Conservation (phyloP, 2,888 invertebrate species). For the Suillia variegata region DNA sequence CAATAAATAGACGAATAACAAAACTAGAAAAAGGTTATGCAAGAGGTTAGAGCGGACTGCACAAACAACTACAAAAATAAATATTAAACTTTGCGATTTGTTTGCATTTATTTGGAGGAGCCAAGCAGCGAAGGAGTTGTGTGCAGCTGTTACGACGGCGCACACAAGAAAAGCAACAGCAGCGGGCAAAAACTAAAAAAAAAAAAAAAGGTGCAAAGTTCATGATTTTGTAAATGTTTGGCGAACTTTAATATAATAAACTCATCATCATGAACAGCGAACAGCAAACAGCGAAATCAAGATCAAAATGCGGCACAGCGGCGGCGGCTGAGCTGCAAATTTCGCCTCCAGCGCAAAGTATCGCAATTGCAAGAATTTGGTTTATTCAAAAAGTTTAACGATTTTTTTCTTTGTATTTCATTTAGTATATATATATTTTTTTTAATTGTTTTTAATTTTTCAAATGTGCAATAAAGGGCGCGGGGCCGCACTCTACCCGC, state of each 20-base stretch:
- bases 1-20: too few species aligned
- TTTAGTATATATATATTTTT: too few species aligned
- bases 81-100: not conserved
- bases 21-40: not conserved
- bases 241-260: constrained; percentile 38
- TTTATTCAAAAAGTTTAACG: too few species aligned
- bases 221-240: constrained; percentile 25
- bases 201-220: constrained; percentile 32
- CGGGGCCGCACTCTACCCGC: constrained; percentile 51
- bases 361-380: not conserved
- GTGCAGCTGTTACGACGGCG: constrained; percentile 1
- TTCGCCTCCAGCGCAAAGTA: not conserved
- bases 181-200: too few species aligned
- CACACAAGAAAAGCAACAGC: too few species aligned
- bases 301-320: too few species aligned
- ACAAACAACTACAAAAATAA: too few species aligned
- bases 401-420: too few species aligned
- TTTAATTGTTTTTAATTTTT: not conserved
- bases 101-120: too few species aligned
- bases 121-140: too few species aligned
- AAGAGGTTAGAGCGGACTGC: not conserved
- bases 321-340: too few species aligned
- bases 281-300: constrained; percentile 1
- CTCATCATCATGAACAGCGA: constrained; percentile 25
- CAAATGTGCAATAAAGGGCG: constrained; percentile 14